Evolutionary conservation across 2,113 vertebrate species (phyloP).

Genomic region (Crocuta crocuta): DNA sequence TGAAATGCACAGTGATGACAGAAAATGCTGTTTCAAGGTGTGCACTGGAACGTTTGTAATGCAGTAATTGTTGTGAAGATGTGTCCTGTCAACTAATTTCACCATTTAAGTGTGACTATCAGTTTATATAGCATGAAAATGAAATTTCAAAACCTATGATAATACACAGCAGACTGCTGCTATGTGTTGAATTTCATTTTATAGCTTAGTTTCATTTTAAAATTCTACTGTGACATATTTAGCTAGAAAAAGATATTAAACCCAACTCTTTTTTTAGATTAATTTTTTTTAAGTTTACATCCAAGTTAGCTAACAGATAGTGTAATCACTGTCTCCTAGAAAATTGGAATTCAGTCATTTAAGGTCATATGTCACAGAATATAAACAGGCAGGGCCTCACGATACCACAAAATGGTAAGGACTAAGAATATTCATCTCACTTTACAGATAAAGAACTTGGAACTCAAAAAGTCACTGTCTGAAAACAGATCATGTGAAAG

Average conservation of each 20-base stretch:
- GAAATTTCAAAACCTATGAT: neutral
- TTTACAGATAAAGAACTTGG: neutral
- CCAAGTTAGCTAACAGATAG: no score
- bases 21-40: neutral
- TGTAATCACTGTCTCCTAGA: no score
- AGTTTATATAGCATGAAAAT: neutral
- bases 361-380: neutral
- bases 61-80: neutral
- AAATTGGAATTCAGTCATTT: neutral
- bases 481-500: neutral
- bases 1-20: neutral
- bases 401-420: neutral
- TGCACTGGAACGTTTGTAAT: neutral
- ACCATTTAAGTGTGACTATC: neutral
- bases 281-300: no score
- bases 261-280: neutral
- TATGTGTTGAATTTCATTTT: slow-evolving; percentile 28
- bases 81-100: neutral
- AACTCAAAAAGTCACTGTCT: neutral
- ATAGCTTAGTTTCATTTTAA: slow-evolving; percentile 59
- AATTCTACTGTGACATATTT: slow-evolving; percentile 43
- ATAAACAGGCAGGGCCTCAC: rapidly evolving
- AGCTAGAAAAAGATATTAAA: slow-evolving; percentile 12
- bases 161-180: neutral
- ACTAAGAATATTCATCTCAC: neutral